Conservation (phyloP, 2,797 vertebrate species). For the Xenops minutus region DNA sequence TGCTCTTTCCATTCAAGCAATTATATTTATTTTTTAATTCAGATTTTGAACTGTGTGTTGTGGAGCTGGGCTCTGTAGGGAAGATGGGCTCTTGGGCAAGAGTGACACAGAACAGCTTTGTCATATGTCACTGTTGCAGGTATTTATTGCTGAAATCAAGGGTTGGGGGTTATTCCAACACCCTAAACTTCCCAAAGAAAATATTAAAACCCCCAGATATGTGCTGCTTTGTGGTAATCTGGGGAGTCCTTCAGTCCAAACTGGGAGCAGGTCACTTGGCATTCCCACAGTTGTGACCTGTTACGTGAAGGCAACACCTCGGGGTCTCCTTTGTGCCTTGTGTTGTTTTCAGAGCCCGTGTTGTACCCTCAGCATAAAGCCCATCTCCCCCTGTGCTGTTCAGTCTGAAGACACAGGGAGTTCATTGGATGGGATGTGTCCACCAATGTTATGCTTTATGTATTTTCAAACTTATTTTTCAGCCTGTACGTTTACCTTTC, state of each 20-base stretch:
- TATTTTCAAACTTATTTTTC: neutral
- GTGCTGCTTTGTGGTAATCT: neutral
- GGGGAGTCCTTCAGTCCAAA: neutral
- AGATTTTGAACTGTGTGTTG: neutral
- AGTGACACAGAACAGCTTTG: neutral
- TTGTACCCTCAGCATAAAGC: neutral
- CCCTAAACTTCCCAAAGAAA: neutral
- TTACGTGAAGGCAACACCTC: neutral
- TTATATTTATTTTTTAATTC: neutral
- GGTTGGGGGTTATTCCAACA: neutral
- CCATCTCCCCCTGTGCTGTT: neutral
- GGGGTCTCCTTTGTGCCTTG: neutral
- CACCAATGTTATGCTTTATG: neutral
- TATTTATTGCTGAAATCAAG: neutral
- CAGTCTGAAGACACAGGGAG: neutral
- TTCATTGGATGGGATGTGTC: neutral
- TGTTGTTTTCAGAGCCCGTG: neutral
- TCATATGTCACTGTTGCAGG: neutral
- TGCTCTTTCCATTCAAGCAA: neutral
- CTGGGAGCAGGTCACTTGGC: neutral
- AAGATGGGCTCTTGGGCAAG: neutral
- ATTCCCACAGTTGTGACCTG: accelerated
- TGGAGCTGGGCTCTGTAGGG: neutral
- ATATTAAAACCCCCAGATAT: neutral
- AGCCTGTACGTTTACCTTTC: neutral